Evolutionary conservation across 2,797 vertebrate species (phyloP), one percentile per base, ranked within the genome.

Genomic region (Botia almorhae): DNA sequence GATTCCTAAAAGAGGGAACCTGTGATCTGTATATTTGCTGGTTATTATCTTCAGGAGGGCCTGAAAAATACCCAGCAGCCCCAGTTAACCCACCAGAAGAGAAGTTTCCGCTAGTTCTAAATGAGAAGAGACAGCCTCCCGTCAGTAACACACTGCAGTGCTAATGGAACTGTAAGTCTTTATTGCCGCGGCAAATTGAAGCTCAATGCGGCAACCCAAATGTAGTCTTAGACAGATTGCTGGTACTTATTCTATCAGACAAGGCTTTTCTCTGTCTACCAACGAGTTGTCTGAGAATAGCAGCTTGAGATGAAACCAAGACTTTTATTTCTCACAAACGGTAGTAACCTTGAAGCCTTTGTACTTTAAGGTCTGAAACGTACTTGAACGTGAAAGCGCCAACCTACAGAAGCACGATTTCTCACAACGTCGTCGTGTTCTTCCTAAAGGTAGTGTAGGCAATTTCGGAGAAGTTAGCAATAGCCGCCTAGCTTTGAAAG

Each of bases 151-250:
- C 53, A 48, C 77, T 75, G 77, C 69, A 51, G 17, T 73, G 48
- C 46, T 85, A 85, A 85, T 82, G 81, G 65, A 77, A 82, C 79
- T 74, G 74, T 71, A 55, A 80, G 69, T 61, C 65, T 55, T 75
- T 43, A 78, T 58, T 78, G 77, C 78, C 17, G 23, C 19, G 68
- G 83, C 56, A 75, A 84, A 79, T 75, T 81, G 78, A 78, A 75
- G 78, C 53, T 64, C 75, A 69, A 63, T 69, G 70, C 74, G 4
- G 80, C 63, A 71, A 82, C 58, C 36, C 69, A 75, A 71, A 78
- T 51, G 23, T 33, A 33, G 71, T n/a, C 26, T 53, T 12, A 39
- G 69, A 82, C 76, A 78, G 76, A 84, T 78, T 33, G 55, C 55
- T 51, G 70, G 29, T 56, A 8, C 61, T 51, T 63, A 82, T 71